Evolutionary conservation across 2,888 invertebrate genomes (phyloP).

Genomic region (Drosophila testacea): DNA sequence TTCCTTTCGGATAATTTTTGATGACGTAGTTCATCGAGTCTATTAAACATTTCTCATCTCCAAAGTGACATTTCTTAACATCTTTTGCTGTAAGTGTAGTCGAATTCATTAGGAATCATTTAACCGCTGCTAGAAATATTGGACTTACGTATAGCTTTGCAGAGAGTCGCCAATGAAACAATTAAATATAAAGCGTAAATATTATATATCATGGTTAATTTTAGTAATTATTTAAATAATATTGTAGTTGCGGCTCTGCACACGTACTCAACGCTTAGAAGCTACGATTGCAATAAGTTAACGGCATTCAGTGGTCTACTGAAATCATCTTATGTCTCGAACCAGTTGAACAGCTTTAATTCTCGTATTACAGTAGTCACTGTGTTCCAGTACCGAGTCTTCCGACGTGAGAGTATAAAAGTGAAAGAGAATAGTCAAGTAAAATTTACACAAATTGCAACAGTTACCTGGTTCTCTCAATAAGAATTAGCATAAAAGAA

Average conservation of each 20-base stretch:
- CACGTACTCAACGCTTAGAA: background rate
- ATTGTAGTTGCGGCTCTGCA: background rate
- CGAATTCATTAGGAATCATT: too few species aligned
- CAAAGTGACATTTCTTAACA: slow-evolving; percentile 47
- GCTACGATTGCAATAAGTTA: slow-evolving; percentile 5
- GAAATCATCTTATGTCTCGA: background rate
- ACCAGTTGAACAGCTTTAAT: slow-evolving; percentile 23
- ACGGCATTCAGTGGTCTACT: background rate
- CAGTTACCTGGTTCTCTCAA: too few species aligned
- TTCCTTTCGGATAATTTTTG: slow-evolving; percentile 44
- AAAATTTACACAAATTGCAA: too few species aligned
- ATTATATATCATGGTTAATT: background rate
- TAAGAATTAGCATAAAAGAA: too few species aligned
- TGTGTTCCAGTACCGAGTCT: too few species aligned
- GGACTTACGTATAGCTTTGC: slow-evolving; percentile 19
- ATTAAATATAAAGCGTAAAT: background rate
- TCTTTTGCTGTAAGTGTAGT: slow-evolving; percentile 33
- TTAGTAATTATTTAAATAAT: background rate
- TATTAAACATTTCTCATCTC: slow-evolving; percentile 44
- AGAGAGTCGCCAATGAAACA: background rate
- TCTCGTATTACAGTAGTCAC: background rate
- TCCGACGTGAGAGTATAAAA: too few species aligned
- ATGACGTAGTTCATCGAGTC: slow-evolving; percentile 48
- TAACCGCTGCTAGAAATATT: background rate
- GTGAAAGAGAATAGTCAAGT: too few species aligned